Conservation (phyloP, 2,113 vertebrate species). For the Entomyzon cyanotis region DNA sequence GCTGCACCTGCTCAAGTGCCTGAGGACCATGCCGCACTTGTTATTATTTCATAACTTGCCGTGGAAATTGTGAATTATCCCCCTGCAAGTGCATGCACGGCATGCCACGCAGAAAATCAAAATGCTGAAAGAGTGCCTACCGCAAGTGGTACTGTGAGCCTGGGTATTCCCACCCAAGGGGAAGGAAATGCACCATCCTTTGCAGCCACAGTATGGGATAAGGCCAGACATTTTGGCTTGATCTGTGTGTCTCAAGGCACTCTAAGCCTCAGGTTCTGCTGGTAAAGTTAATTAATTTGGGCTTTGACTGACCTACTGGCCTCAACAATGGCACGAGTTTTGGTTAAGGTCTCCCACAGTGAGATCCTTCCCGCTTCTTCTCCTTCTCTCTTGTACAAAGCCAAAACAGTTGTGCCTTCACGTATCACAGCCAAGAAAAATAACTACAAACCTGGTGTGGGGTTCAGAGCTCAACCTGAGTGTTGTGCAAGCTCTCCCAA, state of each 20-base stretch:
- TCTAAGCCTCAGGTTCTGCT: background rate
- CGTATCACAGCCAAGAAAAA: background rate
- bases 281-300: background rate
- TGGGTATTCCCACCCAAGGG: background rate
- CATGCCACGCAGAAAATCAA: background rate
- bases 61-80: background rate
- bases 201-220: background rate
- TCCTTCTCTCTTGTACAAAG: background rate
- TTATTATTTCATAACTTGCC: background rate
- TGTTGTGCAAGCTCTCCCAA: background rate
- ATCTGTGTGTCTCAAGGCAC: background rate
- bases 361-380: background rate
- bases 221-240: background rate
- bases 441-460: background rate
- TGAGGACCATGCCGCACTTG: background rate
- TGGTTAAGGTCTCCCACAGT: background rate
- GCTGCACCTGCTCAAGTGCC: background rate
- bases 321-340: background rate
- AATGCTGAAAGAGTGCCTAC: background rate
- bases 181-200: background rate
- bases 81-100: accelerated
- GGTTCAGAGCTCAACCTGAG: background rate
- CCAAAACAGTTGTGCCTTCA: background rate
- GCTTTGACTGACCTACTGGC: background rate
- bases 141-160: background rate